Evolutionary conservation across 2,797 vertebrate species (phyloP).

Genomic region (Urophycis tenuis): DNA sequence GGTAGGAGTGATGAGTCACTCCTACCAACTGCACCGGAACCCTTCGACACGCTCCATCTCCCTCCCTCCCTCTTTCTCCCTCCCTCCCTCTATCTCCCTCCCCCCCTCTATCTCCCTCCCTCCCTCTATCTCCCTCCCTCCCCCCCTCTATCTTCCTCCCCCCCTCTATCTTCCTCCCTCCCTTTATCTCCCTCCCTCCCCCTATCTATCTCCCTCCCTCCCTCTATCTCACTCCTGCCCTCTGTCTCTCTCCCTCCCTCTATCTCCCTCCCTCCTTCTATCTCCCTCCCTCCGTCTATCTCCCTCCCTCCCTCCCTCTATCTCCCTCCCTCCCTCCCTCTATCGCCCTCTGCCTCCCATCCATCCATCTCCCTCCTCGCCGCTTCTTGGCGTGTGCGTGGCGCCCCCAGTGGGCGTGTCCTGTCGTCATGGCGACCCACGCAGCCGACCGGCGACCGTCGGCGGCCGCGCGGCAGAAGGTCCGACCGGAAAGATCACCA

Average conservation of each 20-base stretch:
- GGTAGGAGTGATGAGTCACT: constrained; percentile 6
- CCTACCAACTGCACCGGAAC: background rate
- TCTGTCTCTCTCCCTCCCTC: background rate
- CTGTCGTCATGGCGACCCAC: background rate
- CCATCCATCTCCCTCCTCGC: background rate
- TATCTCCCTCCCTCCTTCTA: background rate
- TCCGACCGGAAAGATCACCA: background rate
- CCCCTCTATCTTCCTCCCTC: background rate
- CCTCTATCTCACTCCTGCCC: background rate
- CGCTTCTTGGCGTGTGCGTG: background rate
- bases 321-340: background rate
- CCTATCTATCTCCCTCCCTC: background rate
- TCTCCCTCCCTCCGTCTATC: background rate
- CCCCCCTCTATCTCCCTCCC: too few relatives aligned
- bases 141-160: too few relatives aligned
- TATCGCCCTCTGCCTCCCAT: background rate
- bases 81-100: too few relatives aligned
- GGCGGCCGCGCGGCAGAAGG: background rate
- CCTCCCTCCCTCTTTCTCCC: too few relatives aligned
- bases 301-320: background rate
- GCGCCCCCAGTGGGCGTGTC: background rate
- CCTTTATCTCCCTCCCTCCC: background rate
- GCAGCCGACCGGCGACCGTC: background rate
- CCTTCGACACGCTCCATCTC: background rate
- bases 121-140: too few relatives aligned